Conservation (phyloP, 2,797 vertebrate genomes). For the Orestias chungarensis region DNA sequence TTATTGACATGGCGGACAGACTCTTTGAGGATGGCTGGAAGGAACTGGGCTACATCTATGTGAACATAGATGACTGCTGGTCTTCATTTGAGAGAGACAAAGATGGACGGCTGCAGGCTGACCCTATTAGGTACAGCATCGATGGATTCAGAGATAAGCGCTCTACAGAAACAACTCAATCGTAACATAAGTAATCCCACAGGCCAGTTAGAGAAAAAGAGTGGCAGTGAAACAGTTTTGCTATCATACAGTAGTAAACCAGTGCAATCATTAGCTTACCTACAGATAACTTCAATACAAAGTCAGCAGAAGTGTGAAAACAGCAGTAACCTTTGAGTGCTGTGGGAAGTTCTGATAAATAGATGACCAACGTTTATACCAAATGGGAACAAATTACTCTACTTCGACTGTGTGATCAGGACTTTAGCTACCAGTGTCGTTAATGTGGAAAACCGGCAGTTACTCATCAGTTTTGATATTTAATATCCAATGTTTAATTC, state of each 20-base stretch:
- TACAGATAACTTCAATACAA: neutral
- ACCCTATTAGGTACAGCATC: constrained; percentile 78
- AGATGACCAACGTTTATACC: neutral
- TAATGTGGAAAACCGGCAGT: neutral
- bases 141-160: neutral
- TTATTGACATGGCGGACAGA: constrained; percentile 91
- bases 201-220: constrained; percentile 26
- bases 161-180: neutral
- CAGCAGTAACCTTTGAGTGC: neutral
- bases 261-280: neutral
- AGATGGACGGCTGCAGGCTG: constrained; percentile 81
- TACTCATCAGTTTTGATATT: neutral
- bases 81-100: constrained; percentile 82
- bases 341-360: neutral
- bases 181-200: neutral
- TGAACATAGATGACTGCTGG: constrained; percentile 98
- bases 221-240: constrained; percentile 24
- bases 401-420: neutral
- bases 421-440: neutral
- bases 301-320: constrained; percentile 16
- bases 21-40: constrained; percentile 90
- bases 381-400: neutral
- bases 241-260: neutral
- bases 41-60: constrained; percentile 89
- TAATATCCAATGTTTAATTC: constrained; percentile 5